Base-by-base conservation (phyloP, 2,888 invertebrate genomes). In the Hipparchia sbordonii region DNA sequence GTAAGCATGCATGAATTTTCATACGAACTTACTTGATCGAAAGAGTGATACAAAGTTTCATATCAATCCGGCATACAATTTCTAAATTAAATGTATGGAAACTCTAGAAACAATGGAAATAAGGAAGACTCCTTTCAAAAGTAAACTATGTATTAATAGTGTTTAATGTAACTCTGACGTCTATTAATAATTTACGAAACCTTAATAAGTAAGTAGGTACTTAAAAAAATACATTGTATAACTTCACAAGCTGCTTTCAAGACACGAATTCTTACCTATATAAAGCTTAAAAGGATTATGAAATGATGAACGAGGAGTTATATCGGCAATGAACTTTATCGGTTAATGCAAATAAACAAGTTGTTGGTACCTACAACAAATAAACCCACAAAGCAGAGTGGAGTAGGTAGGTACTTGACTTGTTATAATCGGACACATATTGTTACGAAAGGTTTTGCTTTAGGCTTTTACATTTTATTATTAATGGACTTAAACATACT, bases 401-500 rank as follows among this genome's bases (percentile, higher is more conserved):
- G 2, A n/a, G 10, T 39, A 39, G 13, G 13, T 12, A n/a, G 7
- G n/a, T n/a, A 9, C 23, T 12, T 3, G 52, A 51, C 12, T 12
- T 65, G 65, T n/a, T 61, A 12, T n/a, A 13, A 46, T 62, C 48
- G 62, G 10, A 10, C 9, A 57, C 57, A 3, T 13, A 48, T n/a
- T 62, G 23, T 23, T 63, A 51, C 13, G 48, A 63, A 33, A 9
- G 23, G 10, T 10, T 48, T n/a, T 10, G 39, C n/a, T 48, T 57
- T 12, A 60, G 68, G 48, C 7, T 68, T 59, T 10, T 13, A 56
- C 54, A 13, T 57, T 23, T 39, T 51, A 48, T 9, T 23, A 48
- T 51, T 33, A 65, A 52, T 65, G 65, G 51, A 65, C 65, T 52
- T 65, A 10, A 45, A 59, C 54, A 23, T 48, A 61, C 69, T 69